A percentile compares a stretch with the other conserved stretches of the same genome.
These are phyloP conservation scores for Aethes cnicana DNA, from an alignment of 2,888 invertebrate genomes.

Conservation along the genomic window DNA sequence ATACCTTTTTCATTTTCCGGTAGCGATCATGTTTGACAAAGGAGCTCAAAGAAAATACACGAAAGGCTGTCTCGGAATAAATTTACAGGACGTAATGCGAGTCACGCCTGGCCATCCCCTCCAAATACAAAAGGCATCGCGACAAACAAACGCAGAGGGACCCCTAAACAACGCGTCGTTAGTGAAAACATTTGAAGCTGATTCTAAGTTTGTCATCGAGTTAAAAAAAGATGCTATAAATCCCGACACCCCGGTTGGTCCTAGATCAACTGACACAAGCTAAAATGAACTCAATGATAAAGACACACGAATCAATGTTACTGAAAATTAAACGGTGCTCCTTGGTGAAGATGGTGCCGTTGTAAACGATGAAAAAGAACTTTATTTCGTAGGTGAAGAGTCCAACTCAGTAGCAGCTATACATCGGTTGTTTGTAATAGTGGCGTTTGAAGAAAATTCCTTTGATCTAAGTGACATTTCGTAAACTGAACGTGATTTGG, in stretches of 20 bases:
- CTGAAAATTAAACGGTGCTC: slow-evolving; percentile 1
- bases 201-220: slow-evolving; percentile 67
- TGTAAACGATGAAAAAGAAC: slow-evolving; percentile 34
- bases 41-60: slow-evolving; percentile 11
- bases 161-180: slow-evolving; percentile 59
- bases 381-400: slow-evolving; percentile 39
- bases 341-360: background rate
- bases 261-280: background rate
- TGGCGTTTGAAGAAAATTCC: slow-evolving; percentile 67
- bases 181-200: slow-evolving; percentile 52
- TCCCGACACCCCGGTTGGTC: slow-evolving; percentile 33
- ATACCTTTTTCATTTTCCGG: background rate
- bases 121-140: slow-evolving; percentile 40
- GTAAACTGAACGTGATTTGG: slow-evolving; percentile 74
- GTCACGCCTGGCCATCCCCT: slow-evolving; percentile 10
- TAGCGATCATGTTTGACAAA: slow-evolving; percentile 7
- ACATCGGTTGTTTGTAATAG: slow-evolving; percentile 53
- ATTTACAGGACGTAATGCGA: slow-evolving; percentile 16
- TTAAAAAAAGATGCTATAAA: slow-evolving; percentile 58
- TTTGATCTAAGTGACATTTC: slow-evolving; percentile 75
- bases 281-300: background rate
- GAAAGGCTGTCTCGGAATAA: slow-evolving; percentile 9
- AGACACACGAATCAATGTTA: background rate
- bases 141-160: slow-evolving; percentile 52
- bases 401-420: slow-evolving; percentile 42